Base-by-base conservation (phyloP, 2,888 invertebrate species). In the Gibbula magus region DNA sequence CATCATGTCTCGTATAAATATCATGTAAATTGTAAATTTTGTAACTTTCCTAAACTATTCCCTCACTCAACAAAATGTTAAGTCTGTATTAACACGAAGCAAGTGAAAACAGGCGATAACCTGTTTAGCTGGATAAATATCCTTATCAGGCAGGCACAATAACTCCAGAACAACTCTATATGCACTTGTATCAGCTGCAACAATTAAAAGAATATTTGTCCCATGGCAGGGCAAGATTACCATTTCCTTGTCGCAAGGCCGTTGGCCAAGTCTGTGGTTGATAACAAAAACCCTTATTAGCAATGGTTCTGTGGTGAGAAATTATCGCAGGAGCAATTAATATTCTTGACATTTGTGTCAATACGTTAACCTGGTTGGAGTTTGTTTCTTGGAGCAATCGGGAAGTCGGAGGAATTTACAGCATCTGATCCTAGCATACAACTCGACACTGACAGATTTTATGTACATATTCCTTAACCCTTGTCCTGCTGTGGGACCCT, bases 171-270 rank as follows among this genome's bases (percentile, higher is more conserved):
- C 0, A 0, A 25, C 16, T 61, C 29, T 29, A 16, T 29, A 25
- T 29, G 29, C 61, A 29, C 29, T 25, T 22, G 29, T 61, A 61
- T 61, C 61, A 61, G 61, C 61, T 61, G 45, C 10, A 25, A 61
- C 61, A 61, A 61, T 61, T 25, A 61, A 61, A 61, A 29, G 29
- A 61, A 61, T 25, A 61, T 61, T 61, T 61, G 61, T 61, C 61
- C 29, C 29, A 3, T n/a, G 29, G 61, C 61, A 25, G 10, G 29
- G 25, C 29, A 13, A 61, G 61, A 61, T 61, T 61, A 61, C 25
- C 61, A 61, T 61, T 61, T 25, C 29, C 29, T 61, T 16, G 29
- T 61, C 61, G 25, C 29, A 25, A 2, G 4, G 5, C 56, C 20
- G 25, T 13, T 5, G 20, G 56, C 56, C 13, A 20, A 29, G 25